Evolutionary conservation across 2,113 vertebrate species (phyloP), one percentile per base, ranked within the genome.

Genomic region (Toxostoma redivivum): DNA sequence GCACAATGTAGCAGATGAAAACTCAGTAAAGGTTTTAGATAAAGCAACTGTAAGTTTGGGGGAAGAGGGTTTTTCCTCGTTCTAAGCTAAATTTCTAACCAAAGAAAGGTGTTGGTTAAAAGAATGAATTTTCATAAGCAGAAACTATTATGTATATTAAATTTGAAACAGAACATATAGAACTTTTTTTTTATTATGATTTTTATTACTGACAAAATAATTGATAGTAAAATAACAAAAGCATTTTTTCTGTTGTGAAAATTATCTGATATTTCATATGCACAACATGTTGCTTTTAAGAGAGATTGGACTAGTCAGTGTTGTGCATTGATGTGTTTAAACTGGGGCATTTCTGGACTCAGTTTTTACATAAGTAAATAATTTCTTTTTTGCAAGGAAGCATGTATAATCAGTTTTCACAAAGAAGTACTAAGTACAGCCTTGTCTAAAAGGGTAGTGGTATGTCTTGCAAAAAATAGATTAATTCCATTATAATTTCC

Each of bases 21-120:
- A 99, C 90, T 99, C 99, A 11, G 98, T 99, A 69, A 99, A 99
- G 95, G 99, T 99, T 95, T 98, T 99, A 93, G 99, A 99, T 97
- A 99, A 99, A 97, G 99, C 99, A 81, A 99, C 99, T 91, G 99
- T 99, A 98, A 96, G 98, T 98, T 73, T 90, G 47, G 86, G 94
- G 54, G 19, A 94, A 65, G 70, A 42, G 62, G 58, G 30, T 65
- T 8, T 92, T 79, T 15, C 23, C 7, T 64, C 92, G 27, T 81
- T 92, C 16, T 66, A 50, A 80, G 33, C 38, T 66, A 27, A 37
- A 64, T 71, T 56, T 86, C 8, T 67, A 51, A 67, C 65, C 37
- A 58, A 80, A 61, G 35, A 64, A 54, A 38, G 31, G 33, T 76
- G 25, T n/a, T 61, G 42, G 10, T 56, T 83, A 44, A 79, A 79